These are phyloP conservation scores for Flexamia atlantica DNA, from an alignment of 2,888 invertebrate species.

Conservation along the genomic window DNA sequence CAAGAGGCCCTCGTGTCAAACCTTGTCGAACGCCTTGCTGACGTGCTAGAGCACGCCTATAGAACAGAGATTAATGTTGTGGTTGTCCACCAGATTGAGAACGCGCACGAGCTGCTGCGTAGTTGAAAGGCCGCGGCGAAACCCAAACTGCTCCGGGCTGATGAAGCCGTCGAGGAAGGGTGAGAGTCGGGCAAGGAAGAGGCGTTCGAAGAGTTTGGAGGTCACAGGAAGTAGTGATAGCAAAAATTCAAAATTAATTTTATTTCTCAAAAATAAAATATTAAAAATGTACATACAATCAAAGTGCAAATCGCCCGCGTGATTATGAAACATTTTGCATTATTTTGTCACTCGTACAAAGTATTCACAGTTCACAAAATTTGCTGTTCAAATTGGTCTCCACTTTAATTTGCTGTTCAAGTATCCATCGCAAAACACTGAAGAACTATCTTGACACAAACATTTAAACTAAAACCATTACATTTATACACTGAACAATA, in stretches of 20 bases:
- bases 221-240: too few species aligned
- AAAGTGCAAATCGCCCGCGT: too few species aligned
- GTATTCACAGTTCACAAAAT: too few species aligned
- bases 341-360: too few species aligned
- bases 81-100: conserved; percentile 17
- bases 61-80: conserved; percentile 8
- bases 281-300: too few species aligned
- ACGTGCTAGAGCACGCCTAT: background rate
- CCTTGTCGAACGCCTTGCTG: conserved; percentile 45
- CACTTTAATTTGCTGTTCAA: too few species aligned
- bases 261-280: background rate
- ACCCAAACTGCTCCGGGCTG: conserved; percentile 38
- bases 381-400: too few species aligned
- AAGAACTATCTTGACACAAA: too few species aligned
- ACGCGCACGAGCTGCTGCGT: background rate
- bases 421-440: too few species aligned
- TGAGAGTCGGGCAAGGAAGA: background rate
- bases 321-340: too few species aligned
- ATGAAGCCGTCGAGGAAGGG: conserved; percentile 36
- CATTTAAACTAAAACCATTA: too few species aligned
- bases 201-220: conserved; percentile 12
- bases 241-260: background rate
- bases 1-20: conserved; percentile 25
- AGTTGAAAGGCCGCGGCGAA: conserved; percentile 4
- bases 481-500: too few species aligned